phyloP scores from a whole-genome alignment of 2,888 invertebrate genomes.

The Agrochola lychnidis region DNA sequence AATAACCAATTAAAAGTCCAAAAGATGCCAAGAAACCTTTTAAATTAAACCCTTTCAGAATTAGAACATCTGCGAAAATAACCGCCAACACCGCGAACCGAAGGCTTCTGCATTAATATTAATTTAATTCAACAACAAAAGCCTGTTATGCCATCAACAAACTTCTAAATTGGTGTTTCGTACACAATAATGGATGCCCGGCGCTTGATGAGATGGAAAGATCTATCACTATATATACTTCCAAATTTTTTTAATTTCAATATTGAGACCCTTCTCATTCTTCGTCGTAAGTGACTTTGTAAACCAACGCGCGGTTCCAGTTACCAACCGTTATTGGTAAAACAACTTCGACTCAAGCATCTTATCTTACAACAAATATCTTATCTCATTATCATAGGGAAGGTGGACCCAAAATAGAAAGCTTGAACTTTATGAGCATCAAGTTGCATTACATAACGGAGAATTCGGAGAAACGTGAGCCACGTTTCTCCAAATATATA shows the following conservation, averaged over 20 bases:
- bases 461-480: not conserved
- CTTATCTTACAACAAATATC: not conserved
- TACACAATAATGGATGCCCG: slow-evolving; percentile 28
- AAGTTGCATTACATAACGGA: not conserved
- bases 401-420: not conserved
- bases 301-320: not conserved
- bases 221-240: no score
- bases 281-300: not conserved
- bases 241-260: slow-evolving; percentile 3
- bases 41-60: slow-evolving; percentile 10
- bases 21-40: not conserved
- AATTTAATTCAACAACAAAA: slow-evolving; percentile 43
- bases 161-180: slow-evolving; percentile 36
- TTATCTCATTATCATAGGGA: not conserved
- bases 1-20: not conserved
- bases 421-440: not conserved
- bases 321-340: not conserved
- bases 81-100: not conserved
- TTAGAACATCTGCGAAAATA: slow-evolving; percentile 6
- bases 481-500: no score
- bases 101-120: slow-evolving; percentile 33
- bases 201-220: slow-evolving; percentile 12
- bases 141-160: slow-evolving; percentile 15
- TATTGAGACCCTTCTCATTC: not conserved
- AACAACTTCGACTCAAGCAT: not conserved